Percentiles rank a stretch among this genome's conserved stretches.
These are phyloP conservation scores for Helleia helle DNA, from an alignment of 2,888 invertebrate genomes.

Conservation along the genomic window DNA sequence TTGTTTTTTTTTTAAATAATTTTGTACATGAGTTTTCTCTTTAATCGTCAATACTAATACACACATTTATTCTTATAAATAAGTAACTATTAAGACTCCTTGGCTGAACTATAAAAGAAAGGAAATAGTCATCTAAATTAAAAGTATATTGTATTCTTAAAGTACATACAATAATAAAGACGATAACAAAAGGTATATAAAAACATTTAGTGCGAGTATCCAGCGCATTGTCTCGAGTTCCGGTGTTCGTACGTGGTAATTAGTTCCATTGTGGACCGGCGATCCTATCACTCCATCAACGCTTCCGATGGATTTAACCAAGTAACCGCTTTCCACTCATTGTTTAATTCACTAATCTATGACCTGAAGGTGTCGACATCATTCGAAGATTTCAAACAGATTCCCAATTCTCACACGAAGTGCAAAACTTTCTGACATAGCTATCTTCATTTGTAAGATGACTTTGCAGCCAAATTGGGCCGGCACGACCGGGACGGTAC, in stretches of 20 bases:
- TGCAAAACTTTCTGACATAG: too few species aligned
- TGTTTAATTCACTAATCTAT: conserved; percentile 32
- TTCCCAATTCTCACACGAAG: conserved; percentile 1
- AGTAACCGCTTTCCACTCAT: conserved; percentile 56
- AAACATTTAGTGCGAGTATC: conserved; percentile 32
- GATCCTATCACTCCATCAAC: conserved; percentile 58
- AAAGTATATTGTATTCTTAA: too few species aligned
- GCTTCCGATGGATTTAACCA: conserved; percentile 66
- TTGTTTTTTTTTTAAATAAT: too few species aligned
- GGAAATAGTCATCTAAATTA: too few species aligned
- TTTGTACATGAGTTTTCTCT: too few species aligned
- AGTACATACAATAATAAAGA: conserved; percentile 34
- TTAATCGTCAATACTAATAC: too few species aligned
- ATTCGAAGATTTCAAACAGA: background rate
- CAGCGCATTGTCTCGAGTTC: conserved; percentile 50
- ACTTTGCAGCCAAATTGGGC: too few species aligned
- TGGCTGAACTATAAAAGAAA: too few species aligned
- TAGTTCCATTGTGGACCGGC: conserved; percentile 61
- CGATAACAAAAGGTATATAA: conserved; percentile 42
- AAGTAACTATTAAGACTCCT: too few species aligned
- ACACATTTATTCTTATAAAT: too few species aligned
- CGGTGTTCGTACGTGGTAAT: conserved; percentile 50
- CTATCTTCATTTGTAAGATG: too few species aligned
- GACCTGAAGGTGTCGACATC: background rate
- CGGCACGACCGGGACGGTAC: too few species aligned